These are phyloP conservation scores for Chesias legatella DNA, from an alignment of 2,888 invertebrate species.

Conservation along the genomic window DNA sequence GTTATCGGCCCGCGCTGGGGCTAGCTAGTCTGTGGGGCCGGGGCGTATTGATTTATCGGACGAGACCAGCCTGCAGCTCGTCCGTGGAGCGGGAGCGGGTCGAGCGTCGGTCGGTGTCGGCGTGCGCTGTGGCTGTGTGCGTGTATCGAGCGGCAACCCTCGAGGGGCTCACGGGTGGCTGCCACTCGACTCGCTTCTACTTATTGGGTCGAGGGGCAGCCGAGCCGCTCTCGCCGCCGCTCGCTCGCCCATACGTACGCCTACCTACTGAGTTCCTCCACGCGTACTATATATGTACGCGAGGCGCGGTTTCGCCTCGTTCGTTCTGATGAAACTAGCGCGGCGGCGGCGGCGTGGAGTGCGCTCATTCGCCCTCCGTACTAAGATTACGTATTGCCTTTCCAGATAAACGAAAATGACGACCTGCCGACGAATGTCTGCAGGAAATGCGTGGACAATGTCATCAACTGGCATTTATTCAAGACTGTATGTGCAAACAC, in stretches of 20 bases:
- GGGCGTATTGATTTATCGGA: constrained; percentile 77
- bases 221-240: constrained; percentile 51
- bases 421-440: constrained; percentile 84
- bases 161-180: constrained; percentile 75
- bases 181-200: constrained; percentile 78
- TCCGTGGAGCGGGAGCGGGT: constrained; percentile 65
- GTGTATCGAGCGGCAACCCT: constrained; percentile 79
- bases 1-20: constrained; percentile 56
- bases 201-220: constrained; percentile 76
- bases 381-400: constrained; percentile 70
- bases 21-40: too few relatives aligned
- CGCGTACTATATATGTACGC: constrained; percentile 66
- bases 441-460: constrained; percentile 81
- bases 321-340: constrained; percentile 64
- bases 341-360: constrained; percentile 48
- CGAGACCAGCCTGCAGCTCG: constrained; percentile 76
- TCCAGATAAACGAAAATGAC: constrained; percentile 83
- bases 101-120: constrained; percentile 73
- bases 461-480: constrained; percentile 84
- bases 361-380: constrained; percentile 63
- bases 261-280: constrained; percentile 77
- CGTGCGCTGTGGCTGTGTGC: constrained; percentile 69
- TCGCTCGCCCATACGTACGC: constrained; percentile 71
- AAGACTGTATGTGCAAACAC: constrained; percentile 83
- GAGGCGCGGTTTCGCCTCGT: constrained; percentile 72